phyloP scores from a whole-genome alignment of 2,888 invertebrate genomes.

The Apamea epomidion region DNA sequence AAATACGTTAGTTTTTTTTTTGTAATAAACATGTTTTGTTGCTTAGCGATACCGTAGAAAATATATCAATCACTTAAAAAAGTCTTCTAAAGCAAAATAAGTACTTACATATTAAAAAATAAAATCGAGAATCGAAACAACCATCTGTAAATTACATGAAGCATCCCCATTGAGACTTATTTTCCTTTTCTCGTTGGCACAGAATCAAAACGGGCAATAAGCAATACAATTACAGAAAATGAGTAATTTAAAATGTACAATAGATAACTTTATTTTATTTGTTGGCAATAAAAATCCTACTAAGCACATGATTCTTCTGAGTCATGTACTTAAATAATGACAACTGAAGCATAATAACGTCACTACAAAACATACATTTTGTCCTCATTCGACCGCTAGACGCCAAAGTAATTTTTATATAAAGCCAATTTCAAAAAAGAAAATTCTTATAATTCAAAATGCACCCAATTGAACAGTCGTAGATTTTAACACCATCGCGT shows the following conservation, averaged over 20 bases:
- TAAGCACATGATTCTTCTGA: background rate
- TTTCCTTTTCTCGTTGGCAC: conserved; percentile 53
- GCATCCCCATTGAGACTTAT: conserved; percentile 17
- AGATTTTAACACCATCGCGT: conserved; percentile 57
- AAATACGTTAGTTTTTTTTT: background rate
- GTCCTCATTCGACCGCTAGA: conserved; percentile 49
- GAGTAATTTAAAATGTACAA: conserved; percentile 50
- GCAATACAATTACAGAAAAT: conserved; percentile 53
- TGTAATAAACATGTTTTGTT: background rate
- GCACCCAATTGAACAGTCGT: conserved; percentile 53
- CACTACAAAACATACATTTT: conserved; percentile 21
- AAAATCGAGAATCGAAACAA: conserved; percentile 17
- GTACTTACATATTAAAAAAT: background rate
- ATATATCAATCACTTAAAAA: background rate
- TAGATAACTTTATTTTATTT: conserved; percentile 42
- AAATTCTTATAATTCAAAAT: conserved; percentile 57
- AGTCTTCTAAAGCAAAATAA: background rate
- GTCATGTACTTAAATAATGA: background rate
- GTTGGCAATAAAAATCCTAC: conserved; percentile 40
- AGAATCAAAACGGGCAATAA: conserved; percentile 45
- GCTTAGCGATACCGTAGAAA: background rate
- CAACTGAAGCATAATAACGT: conserved; percentile 28
- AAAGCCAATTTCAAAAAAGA: conserved; percentile 41
- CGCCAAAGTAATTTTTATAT: conserved; percentile 54
- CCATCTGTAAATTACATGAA: conserved; percentile 32